A percentile compares a stretch with the other conserved stretches of the same genome.
These are phyloP conservation scores for Pachyrhynchus sulphureomaculatus DNA, from an alignment of 1,140 invertebrate species.

Conservation along the genomic window DNA sequence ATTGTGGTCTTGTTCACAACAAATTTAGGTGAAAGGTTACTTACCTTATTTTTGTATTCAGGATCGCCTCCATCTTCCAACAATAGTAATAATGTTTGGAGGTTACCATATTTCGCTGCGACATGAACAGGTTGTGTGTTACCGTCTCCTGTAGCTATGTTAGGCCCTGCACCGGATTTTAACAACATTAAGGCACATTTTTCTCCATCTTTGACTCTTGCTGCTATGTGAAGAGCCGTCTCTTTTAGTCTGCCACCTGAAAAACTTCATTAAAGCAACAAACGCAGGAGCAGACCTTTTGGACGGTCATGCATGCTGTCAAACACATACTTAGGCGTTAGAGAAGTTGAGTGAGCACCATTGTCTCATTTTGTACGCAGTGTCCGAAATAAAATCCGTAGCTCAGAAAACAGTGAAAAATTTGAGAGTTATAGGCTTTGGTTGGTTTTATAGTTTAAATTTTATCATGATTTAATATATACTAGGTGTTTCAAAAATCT, in stretches of 20 bases:
- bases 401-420: no score
- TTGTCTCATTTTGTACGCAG: no score
- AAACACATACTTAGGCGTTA: no score
- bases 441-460: no score
- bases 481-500: no score
- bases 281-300: no score
- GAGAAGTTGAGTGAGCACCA: no score
- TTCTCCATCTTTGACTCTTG: conserved; percentile 89
- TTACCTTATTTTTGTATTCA: conserved; percentile 84
- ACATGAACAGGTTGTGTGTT: conserved; percentile 92
- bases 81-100: conserved; percentile 82
- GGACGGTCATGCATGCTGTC: not conserved
- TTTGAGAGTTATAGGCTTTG: no score
- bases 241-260: conserved; percentile 78
- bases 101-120: conserved; percentile 84
- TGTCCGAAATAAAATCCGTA: no score
- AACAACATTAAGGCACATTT: conserved; percentile 96
- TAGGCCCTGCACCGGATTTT: conserved; percentile 95
- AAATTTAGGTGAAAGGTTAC: not conserved
- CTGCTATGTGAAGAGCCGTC: conserved; percentile 94
- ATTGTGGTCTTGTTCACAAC: no score
- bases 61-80: conserved; percentile 92
- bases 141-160: conserved; percentile 88
- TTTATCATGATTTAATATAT: no score
- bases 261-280: not conserved